A percentile compares a stretch with the other conserved stretches of the same genome.
These are phyloP conservation scores for Artemisiospiza belli DNA, from an alignment of 2,113 vertebrate species.

Conservation along the genomic window DNA sequence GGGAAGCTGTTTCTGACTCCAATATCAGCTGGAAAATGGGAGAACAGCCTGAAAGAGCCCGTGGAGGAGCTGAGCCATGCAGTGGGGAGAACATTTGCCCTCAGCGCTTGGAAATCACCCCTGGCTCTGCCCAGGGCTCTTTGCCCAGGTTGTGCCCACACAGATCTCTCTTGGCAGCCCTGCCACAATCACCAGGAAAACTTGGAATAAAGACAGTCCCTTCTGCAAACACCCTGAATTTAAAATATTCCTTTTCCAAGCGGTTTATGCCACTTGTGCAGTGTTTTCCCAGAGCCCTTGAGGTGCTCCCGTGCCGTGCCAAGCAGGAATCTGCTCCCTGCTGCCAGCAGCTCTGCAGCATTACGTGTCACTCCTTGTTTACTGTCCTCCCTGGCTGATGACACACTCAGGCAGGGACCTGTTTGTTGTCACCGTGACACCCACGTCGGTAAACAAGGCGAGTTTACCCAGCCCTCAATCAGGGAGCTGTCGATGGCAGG, in stretches of 20 bases:
- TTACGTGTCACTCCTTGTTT: slow-evolving; percentile 44
- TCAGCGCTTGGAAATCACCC: neutral
- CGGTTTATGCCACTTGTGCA: fast-evolving
- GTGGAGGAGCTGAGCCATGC: neutral
- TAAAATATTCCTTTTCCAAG: neutral
- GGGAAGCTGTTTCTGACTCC: neutral
- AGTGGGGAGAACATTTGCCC: neutral
- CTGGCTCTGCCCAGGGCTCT: neutral
- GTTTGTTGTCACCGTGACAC: slow-evolving; percentile 63
- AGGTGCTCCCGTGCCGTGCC: neutral
- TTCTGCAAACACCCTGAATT: neutral
- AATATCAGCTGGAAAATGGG: neutral
- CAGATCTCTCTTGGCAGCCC: fast-evolving
- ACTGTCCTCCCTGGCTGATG: slow-evolving; percentile 28
- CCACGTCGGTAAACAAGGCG: slow-evolving; percentile 43
- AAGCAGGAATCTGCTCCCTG: neutral
- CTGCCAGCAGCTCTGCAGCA: neutral
- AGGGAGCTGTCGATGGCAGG: neutral
- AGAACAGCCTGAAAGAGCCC: neutral
- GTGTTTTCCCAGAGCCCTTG: neutral
- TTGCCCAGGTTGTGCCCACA: neutral
- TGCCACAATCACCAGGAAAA: neutral
- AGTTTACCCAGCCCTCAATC: slow-evolving; percentile 59
- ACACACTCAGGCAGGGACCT: slow-evolving; percentile 49
- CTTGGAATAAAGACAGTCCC: fast-evolving